Evolutionary conservation across 2,888 invertebrate genomes (phyloP).

Genomic region (Sinohyriopsis cumingii): DNA sequence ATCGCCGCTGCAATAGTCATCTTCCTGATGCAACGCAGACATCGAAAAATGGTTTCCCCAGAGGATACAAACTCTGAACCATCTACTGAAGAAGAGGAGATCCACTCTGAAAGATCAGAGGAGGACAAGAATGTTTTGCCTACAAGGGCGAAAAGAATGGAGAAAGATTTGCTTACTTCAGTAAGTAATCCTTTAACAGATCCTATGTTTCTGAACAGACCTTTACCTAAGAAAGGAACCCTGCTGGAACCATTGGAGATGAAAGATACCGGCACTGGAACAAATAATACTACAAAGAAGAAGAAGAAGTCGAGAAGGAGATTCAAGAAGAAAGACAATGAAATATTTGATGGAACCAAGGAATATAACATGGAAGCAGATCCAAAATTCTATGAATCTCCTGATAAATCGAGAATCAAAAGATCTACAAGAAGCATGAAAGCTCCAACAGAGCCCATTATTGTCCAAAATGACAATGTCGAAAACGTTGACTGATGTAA

Average conservation of each 20-base stretch:
- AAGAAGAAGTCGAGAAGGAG: conserved; percentile 28
- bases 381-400: conserved; percentile 44
- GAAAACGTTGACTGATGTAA: too few species aligned
- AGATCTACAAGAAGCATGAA: conserved; percentile 38
- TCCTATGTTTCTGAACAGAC: too few species aligned
- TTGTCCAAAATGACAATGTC: too few species aligned
- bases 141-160: too few species aligned
- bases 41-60: conserved; percentile 18
- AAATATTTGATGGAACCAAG: conserved; percentile 53
- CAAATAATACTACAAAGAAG: conserved; percentile 14
- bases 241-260: conserved; percentile 33
- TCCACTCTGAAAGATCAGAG: conserved; percentile 18
- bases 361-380: conserved; percentile 52
- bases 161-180: not conserved
- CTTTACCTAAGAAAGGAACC: too few species aligned
- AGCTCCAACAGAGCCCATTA: too few species aligned
- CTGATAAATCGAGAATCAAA: conserved; percentile 48
- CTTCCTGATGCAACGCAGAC: conserved; percentile 6
- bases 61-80: conserved; percentile 31
- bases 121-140: too few species aligned
- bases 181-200: conserved; percentile 13
- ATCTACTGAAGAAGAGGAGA: conserved; percentile 39
- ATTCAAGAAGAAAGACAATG: conserved; percentile 44
- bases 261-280: conserved; percentile 36
- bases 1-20: conserved; percentile 8